A percentile compares a stretch with the other conserved stretches of the same genome.
These are phyloP conservation scores for Epinephelus coioides DNA, from an alignment of 2,797 vertebrate genomes.

Conservation along the genomic window DNA sequence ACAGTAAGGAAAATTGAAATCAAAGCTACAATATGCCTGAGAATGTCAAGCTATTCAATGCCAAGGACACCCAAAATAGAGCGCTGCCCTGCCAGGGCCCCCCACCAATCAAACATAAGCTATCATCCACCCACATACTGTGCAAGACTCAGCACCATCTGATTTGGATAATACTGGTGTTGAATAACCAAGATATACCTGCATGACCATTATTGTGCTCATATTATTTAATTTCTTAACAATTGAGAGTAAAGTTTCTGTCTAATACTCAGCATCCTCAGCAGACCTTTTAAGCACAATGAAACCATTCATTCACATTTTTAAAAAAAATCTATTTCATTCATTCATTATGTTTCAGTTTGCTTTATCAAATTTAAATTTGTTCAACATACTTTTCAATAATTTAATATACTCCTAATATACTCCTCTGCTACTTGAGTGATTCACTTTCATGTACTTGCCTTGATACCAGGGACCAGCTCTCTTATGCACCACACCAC, in stretches of 20 bases:
- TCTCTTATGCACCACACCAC: not conserved
- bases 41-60: conserved; percentile 22
- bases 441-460: not conserved
- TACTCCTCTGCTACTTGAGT: not conserved
- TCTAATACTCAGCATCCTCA: not conserved
- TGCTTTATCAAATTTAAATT: not conserved
- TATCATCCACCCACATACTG: conserved; percentile 34
- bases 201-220: not conserved
- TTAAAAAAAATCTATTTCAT: not conserved
- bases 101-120: conserved; percentile 53
- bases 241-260: not conserved
- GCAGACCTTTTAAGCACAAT: not conserved
- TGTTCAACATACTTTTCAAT: not conserved
- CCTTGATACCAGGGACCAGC: not conserved
- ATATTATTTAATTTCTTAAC: not conserved
- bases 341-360: not conserved
- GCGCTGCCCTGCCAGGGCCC: conserved; percentile 32
- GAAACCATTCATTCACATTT: not conserved
- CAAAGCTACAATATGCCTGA: conserved; percentile 17
- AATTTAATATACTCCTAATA: too few species aligned
- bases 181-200: conserved; percentile 27
- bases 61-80: conserved; percentile 47
- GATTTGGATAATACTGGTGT: conserved; percentile 4
- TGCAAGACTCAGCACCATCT: conserved; percentile 30
- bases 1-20: not conserved